Base-by-base conservation (phyloP, 1,140 invertebrate species). In the Charaxes varanes region DNA sequence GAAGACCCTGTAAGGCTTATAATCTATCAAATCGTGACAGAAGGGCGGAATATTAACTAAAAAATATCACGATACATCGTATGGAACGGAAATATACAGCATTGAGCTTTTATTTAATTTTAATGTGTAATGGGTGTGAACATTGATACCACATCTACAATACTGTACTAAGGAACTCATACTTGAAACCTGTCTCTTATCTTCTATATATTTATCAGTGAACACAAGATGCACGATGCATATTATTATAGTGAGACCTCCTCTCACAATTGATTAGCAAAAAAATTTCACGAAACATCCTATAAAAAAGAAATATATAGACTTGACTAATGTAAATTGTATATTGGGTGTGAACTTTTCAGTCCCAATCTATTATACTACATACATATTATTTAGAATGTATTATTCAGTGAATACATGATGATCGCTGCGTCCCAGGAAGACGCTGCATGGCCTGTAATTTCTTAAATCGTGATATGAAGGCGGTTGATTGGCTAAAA, bases 21-120 rank as follows among this genome's bases (percentile, higher is more conserved):
- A 28, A 27, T 27, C 16, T 14, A 28, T 28, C 13, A 15, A 15
- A 14, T 14, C 27, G 27, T 28, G 27, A 28, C 27, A 28, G 14
- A 14, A 15, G 15, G 12, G 27, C 16, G 27, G 36, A 48, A 34
- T 36, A 53, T 53, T 42, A 40, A 17, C 21, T 12, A 46, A 55
- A 47, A 54, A 54, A 50, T 41, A 36, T 31, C 17, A 32, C 28
- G 42, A 22, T 33, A 22, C 34, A 28, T 19, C 55, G 46, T 61
- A 68, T 63, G 60, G 59, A 70, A 68, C 68, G 50, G 64, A 72
- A 76, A 76, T 70, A 57, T 55, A 24, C 19, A 47, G 56, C 71
- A 68, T 76, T 76, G 71, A 55, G 66, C 71, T 57, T 70, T 76
- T 70, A 68, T 72, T 70, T 72, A 65, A 70, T 70, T 76, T 76